Percentiles rank a stretch among this genome's conserved stretches.
Conservation (phyloP, 2,113 vertebrate genomes). For the Struthidea cinerea region DNA sequence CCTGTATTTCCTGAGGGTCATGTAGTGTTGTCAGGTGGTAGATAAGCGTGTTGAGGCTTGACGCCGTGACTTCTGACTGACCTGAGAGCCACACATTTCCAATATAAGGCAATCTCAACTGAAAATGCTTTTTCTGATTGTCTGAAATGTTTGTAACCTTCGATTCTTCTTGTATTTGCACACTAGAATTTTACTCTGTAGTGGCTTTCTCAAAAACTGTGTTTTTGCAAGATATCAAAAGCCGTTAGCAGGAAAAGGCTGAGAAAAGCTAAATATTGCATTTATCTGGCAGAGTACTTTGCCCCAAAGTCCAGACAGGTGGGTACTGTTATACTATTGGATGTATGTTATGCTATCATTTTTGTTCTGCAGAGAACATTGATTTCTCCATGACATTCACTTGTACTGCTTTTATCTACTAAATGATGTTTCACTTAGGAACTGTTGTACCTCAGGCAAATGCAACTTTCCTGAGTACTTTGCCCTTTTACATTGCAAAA, state of each 20-base stretch:
- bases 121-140: background rate
- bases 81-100: background rate
- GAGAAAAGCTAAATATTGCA: background rate
- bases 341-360: background rate
- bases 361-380: background rate
- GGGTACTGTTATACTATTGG: background rate
- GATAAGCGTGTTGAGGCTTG: background rate
- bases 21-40: background rate
- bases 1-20: background rate
- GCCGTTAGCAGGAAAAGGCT: background rate
- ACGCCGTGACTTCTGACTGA: background rate
- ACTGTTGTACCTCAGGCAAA: background rate
- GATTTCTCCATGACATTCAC: background rate
- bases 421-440: background rate
- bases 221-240: background rate
- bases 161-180: background rate
- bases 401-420: background rate
- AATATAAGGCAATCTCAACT: background rate
- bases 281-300: background rate
- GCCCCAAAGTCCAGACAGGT: background rate
- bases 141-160: background rate
- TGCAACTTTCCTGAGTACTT: background rate
- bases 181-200: background rate
- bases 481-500: background rate
- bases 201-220: background rate